Evolutionary conservation across 2,113 vertebrate species (phyloP), one percentile per base, ranked within the genome.

Genomic region (Rhynchopsitta pachyrhyncha): DNA sequence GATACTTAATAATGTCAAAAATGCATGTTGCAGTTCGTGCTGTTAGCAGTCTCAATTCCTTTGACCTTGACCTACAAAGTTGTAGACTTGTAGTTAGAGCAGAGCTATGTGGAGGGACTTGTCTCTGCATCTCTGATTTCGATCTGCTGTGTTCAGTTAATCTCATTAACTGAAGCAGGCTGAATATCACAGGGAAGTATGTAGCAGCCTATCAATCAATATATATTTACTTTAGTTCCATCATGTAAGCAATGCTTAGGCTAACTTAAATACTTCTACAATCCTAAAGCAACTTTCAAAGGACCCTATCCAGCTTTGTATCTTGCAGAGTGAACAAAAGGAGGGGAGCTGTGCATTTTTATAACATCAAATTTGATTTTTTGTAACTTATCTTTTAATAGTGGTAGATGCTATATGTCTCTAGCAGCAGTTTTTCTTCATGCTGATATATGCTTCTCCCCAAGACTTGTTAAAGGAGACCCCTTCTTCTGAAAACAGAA

Each of bases 11-110:
- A 9, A 23, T 46, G 12, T 82, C 28, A 82, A 5, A 69, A 5
- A 13, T 9, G 1, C 16, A 9, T 2, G 2, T 27, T 29, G 33
- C 44, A 31, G 19, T 39, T 62, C 12, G 3, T 35, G 5, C 11
- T 31, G 24, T 39, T 79, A 33, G 33, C 11, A 27, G 24, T 42
- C 73, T 24, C 28, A 31, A 0, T n/a, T 62, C 33, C 47, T 94
- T 33, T 46, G 17, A 50, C 13, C 25, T 83, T 67, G 67, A 50
- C 53, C 47, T 63, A 31, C 41, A 35, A 55, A 57, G 24, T 27
- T 17, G 5, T 46, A 28, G 33, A 13, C 14, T 49, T 86, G 46
- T 27, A n/a, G 23, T 42, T 67, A 37, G 60, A 55, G 25, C 46
- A 62, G 46, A 37, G 16, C 66, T 78, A 4, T 14, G 19, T 68